Conservation (phyloP, 2,113 vertebrate species). For the Fregata magnificens region DNA sequence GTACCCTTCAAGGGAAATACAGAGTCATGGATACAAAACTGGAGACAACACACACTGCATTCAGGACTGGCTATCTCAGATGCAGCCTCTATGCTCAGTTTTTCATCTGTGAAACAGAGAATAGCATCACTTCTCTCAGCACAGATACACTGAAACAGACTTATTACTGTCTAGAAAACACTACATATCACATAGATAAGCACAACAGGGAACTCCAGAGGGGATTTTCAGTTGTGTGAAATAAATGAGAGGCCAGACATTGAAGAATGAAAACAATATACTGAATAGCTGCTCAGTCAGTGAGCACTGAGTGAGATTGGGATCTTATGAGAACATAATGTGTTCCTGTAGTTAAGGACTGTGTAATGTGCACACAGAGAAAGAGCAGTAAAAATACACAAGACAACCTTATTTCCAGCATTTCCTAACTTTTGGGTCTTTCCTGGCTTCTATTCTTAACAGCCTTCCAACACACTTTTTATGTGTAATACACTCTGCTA, state of each 20-base stretch:
- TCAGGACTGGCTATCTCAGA: not conserved
- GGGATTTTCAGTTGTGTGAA: not conserved
- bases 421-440: not conserved
- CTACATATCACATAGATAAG: not conserved
- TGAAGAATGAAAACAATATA: not conserved
- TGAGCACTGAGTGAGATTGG: not conserved
- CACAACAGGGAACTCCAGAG: not conserved
- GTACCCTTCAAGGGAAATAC: not conserved
- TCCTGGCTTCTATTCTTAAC: not conserved
- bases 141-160: not conserved
- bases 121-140: not conserved
- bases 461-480: not conserved
- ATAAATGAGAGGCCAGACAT: not conserved
- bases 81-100: not conserved
- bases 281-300: not conserved
- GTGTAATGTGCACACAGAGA: not conserved
- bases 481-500: not conserved
- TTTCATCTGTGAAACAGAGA: not conserved
- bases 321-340: not conserved
- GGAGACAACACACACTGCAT: not conserved
- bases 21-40: not conserved
- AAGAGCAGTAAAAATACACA: conserved; percentile 3
- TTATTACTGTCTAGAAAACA: not conserved
- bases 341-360: not conserved
- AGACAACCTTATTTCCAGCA: not conserved